phyloP scores from a whole-genome alignment of 2,888 invertebrate genomes.

The Euzetes globulus region DNA sequence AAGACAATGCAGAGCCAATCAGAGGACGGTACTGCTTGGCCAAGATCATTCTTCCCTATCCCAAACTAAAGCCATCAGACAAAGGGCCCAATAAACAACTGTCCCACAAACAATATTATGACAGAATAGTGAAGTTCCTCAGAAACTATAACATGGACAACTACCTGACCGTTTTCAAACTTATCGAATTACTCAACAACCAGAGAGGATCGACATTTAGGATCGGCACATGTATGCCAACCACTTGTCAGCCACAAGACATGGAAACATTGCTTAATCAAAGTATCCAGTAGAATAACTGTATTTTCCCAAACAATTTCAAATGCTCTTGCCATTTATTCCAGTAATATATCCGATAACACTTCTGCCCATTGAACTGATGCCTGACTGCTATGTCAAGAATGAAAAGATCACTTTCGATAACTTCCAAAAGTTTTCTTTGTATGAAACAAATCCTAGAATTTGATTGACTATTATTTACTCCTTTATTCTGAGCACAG shows the following conservation, averaged over 20 bases:
- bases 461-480: not conserved
- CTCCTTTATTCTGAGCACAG: not conserved
- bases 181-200: slow-evolving; percentile 30
- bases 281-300: too few species aligned
- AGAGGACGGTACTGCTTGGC: slow-evolving; percentile 32
- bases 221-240: slow-evolving; percentile 28
- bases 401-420: not conserved
- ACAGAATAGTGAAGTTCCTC: slow-evolving; percentile 6
- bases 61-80: not conserved
- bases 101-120: not conserved
- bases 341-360: slow-evolving; percentile 30
- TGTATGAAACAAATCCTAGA: slow-evolving; percentile 8
- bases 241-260: slow-evolving; percentile 26
- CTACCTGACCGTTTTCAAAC: slow-evolving; percentile 28
- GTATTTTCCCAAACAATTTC: too few species aligned
- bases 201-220: slow-evolving; percentile 24
- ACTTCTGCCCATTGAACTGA: slow-evolving; percentile 24
- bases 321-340: not conserved
- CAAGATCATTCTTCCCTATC: slow-evolving; percentile 29
- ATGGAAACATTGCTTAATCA: slow-evolving; percentile 26
- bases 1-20: not conserved
- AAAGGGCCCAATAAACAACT: not conserved
- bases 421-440: slow-evolving; percentile 8
- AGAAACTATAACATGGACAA: slow-evolving; percentile 28
- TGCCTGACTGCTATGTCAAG: slow-evolving; percentile 31